Conservation (phyloP, 2,113 vertebrate genomes). For the Tylochromis polylepis region DNA sequence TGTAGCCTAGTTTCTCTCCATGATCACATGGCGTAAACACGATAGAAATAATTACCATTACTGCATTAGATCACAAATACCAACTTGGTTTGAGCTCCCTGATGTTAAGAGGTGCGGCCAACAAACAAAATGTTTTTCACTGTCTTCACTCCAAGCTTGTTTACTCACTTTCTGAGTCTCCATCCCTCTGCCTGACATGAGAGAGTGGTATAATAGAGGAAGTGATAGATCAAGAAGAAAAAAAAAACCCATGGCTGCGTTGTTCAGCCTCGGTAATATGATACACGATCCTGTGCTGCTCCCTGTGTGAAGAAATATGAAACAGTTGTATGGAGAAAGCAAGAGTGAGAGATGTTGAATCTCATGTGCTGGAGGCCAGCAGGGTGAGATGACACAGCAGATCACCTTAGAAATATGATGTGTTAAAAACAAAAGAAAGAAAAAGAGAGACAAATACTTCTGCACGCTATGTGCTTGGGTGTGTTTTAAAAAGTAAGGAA, state of each 20-base stretch:
- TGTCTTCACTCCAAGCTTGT: neutral
- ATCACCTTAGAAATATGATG: conserved; percentile 46
- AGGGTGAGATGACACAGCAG: conserved; percentile 46
- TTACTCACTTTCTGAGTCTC: neutral
- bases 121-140: neutral
- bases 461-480: neutral
- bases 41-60: neutral
- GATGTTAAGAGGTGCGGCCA: neutral
- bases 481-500: neutral
- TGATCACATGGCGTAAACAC: neutral
- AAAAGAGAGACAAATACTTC: neutral
- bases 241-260: neutral
- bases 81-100: neutral
- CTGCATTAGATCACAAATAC: neutral
- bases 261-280: conserved; percentile 22
- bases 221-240: conserved; percentile 30
- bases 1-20: neutral
- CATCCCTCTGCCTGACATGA: neutral
- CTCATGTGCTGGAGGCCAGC: conserved; percentile 8
- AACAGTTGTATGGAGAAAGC: conserved; percentile 13
- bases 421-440: neutral
- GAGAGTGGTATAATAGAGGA: conserved; percentile 41
- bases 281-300: conserved; percentile 12
- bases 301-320: conserved; percentile 11
- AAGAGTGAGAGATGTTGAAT: conserved; percentile 11